Conservation (phyloP, 2,113 vertebrate genomes). For the Paraplagusia blochii region DNA sequence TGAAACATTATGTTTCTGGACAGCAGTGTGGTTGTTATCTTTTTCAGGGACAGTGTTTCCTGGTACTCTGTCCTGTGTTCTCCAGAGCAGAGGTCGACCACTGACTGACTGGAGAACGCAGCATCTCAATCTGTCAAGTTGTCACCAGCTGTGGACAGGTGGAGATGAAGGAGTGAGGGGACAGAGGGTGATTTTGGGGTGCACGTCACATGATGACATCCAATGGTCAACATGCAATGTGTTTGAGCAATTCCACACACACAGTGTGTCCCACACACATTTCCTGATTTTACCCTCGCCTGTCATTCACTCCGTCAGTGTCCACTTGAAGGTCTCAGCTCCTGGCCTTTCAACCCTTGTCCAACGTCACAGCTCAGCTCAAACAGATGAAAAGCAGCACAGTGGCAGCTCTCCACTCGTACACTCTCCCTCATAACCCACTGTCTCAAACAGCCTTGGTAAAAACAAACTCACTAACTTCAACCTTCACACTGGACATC, state of each 20-base stretch:
- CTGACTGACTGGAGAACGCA: slow-evolving; percentile 35
- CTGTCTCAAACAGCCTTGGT: no score
- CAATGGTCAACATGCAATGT: slow-evolving; percentile 20
- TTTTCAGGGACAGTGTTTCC: slow-evolving; percentile 34
- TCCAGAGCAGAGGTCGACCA: slow-evolving; percentile 28
- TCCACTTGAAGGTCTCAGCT: slow-evolving; percentile 55
- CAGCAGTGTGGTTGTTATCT: slow-evolving; percentile 5
- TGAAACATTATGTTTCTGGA: not conserved
- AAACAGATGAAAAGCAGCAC: slow-evolving; percentile 23
- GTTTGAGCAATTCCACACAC: not conserved
- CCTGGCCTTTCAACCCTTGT: slow-evolving; percentile 44
- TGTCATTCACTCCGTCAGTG: slow-evolving; percentile 55
- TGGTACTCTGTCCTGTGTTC: slow-evolving; percentile 44
- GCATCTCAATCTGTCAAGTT: slow-evolving; percentile 68
- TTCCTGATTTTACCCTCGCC: slow-evolving; percentile 8
- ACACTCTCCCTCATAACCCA: no score
- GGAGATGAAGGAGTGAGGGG: slow-evolving; percentile 9
- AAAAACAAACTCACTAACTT: no score
- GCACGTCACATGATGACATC: slow-evolving; percentile 51
- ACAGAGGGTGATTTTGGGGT: slow-evolving; percentile 8
- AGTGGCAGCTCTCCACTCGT: no score
- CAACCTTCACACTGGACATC: no score
- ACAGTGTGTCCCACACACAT: slow-evolving; percentile 14
- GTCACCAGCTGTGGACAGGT: slow-evolving; percentile 42
- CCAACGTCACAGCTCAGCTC: slow-evolving; percentile 53